Conservation (phyloP, 2,888 invertebrate species). For the Ferdinandea cuprea region DNA sequence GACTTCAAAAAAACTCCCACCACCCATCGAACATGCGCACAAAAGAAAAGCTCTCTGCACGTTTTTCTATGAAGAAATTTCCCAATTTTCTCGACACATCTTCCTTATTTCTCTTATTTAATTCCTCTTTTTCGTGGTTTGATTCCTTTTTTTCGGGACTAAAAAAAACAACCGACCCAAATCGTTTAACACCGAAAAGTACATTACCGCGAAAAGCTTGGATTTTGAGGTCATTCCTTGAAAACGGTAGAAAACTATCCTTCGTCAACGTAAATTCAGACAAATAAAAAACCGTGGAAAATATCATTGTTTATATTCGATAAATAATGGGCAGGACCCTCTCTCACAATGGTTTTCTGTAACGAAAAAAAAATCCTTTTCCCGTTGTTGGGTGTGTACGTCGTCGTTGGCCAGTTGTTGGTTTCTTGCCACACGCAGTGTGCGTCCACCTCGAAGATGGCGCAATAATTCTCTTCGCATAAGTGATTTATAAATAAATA, state of each 20-base stretch:
- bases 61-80: slow-evolving; percentile 33
- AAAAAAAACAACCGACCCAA: slow-evolving; percentile 2
- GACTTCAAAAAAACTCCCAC: slow-evolving; percentile 18
- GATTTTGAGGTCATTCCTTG: slow-evolving; percentile 59
- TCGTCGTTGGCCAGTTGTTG: slow-evolving; percentile 50
- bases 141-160: not conserved
- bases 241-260: slow-evolving; percentile 32
- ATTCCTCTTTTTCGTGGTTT: not conserved
- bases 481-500: slow-evolving; percentile 1
- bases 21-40: slow-evolving; percentile 56
- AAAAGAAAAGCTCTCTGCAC: slow-evolving; percentile 26
- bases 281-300: not conserved
- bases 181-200: slow-evolving; percentile 31
- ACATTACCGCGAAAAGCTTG: slow-evolving; percentile 58
- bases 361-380: slow-evolving; percentile 39
- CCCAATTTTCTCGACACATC: slow-evolving; percentile 51
- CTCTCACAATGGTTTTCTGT: not conserved
- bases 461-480: slow-evolving; percentile 29
- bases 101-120: slow-evolving; percentile 24
- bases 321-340: slow-evolving; percentile 47
- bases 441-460: slow-evolving; percentile 56
- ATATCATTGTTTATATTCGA: slow-evolving; percentile 61
- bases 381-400: slow-evolving; percentile 72
- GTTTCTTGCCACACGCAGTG: slow-evolving; percentile 60
- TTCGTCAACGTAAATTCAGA: not conserved